Evolutionary conservation across 2,888 invertebrate species (phyloP).

Genomic region (Calliphora vomitoria): DNA sequence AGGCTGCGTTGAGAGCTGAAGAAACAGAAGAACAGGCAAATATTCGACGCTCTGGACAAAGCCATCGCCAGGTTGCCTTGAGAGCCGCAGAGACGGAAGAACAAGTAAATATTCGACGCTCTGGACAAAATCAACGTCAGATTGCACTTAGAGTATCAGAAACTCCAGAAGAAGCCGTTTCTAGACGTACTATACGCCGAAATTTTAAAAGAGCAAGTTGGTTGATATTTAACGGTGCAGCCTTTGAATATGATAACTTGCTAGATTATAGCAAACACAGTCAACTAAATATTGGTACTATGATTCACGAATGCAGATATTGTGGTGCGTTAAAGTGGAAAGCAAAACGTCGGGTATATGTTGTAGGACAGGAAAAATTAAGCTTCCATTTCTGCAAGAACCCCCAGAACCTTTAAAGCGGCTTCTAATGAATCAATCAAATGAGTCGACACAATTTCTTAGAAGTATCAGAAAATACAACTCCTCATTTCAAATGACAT

Average conservation of each 20-base stretch:
- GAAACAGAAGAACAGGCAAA: no score
- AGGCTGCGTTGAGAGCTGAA: no score
- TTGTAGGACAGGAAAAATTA: not conserved
- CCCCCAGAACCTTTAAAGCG: not conserved
- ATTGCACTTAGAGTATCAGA: not conserved
- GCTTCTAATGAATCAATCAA: not conserved
- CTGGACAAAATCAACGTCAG: not conserved
- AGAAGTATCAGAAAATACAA: not conserved
- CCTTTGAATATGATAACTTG: not conserved
- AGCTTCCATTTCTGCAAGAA: not conserved
- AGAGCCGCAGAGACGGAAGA: not conserved
- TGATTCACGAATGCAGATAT: not conserved
- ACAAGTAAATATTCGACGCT: not conserved
- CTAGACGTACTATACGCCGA: not conserved
- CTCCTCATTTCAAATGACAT: not conserved
- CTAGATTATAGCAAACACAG: not conserved
- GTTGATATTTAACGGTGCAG: not conserved
- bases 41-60: not conserved
- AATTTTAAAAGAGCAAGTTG: not conserved
- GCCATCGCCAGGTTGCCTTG: not conserved
- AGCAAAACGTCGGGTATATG: not conserved
- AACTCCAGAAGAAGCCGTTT: not conserved
- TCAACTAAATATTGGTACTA: not conserved
- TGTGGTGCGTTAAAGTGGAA: conserved; percentile 5
- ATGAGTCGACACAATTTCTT: no score